Evolutionary conservation across 2,797 vertebrate genomes (phyloP).

Genomic region (Valencia hispanica): DNA sequence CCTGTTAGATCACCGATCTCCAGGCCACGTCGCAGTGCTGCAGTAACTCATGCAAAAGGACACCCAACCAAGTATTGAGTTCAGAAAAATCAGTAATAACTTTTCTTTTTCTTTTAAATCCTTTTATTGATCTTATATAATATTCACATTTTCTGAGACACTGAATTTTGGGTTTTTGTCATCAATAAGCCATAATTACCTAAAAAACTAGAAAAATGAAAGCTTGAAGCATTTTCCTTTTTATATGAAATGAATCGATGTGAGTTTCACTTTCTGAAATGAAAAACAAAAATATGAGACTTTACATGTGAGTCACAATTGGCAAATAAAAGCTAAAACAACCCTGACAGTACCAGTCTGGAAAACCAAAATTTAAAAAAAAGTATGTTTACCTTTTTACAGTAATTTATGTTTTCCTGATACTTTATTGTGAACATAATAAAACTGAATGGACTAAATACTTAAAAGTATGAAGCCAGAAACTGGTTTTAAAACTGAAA

Average conservation of each 20-base stretch:
- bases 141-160: background rate
- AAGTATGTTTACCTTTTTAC: background rate
- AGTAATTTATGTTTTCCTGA: background rate
- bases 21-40: background rate
- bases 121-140: background rate
- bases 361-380: background rate
- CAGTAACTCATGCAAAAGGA: background rate
- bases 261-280: background rate
- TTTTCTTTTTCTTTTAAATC: background rate
- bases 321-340: background rate
- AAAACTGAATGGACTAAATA: background rate
- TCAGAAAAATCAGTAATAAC: background rate
- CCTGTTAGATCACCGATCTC: background rate
- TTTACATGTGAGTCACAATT: background rate
- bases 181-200: background rate
- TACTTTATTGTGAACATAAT: slow-evolving; percentile 1
- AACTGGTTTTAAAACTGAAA: background rate
- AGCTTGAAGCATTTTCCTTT: background rate
- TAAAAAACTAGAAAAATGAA: background rate
- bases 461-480: background rate
- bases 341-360: background rate
- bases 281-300: background rate
- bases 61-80: background rate
- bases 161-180: background rate
- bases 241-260: background rate